Evolutionary conservation across 2,888 invertebrate genomes (phyloP).

Genomic region (Crematogaster levior): DNA sequence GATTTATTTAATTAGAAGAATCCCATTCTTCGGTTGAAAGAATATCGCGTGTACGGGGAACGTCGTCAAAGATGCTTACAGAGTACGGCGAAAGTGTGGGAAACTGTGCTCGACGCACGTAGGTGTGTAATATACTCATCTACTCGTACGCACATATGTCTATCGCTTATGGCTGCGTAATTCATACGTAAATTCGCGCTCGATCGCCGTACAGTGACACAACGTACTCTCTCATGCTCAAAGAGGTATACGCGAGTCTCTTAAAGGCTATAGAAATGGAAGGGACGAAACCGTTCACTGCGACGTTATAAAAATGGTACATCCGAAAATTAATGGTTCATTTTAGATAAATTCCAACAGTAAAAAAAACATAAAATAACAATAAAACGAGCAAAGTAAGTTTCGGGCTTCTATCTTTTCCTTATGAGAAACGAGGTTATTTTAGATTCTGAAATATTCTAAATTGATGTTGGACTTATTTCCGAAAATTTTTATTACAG

Average conservation of each 20-base stretch:
- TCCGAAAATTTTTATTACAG: neutral
- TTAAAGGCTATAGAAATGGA: slow-evolving; percentile 1
- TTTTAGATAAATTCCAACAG: neutral
- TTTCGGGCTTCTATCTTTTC: neutral
- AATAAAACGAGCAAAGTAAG: neutral
- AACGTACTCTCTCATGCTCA: slow-evolving; percentile 47
- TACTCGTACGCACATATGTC: slow-evolving; percentile 21
- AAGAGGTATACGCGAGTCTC: neutral
- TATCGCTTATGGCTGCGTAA: slow-evolving; percentile 62
- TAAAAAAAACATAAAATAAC: neutral
- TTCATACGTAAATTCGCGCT: slow-evolving; percentile 78
- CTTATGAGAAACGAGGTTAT: neutral
- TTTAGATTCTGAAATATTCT: neutral
- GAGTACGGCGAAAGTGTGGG: slow-evolving; percentile 79
- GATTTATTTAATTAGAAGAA: slow-evolving; percentile 24
- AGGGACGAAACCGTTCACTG: neutral
- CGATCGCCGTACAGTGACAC: slow-evolving; percentile 68
- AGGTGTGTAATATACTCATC: slow-evolving; percentile 27
- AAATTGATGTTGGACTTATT: neutral
- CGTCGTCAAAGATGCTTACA: slow-evolving; percentile 56
- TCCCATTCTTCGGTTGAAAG: neutral
- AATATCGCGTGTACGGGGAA: slow-evolving; percentile 23
- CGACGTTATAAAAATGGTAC: neutral
- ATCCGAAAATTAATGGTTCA: neutral
- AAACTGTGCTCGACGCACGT: slow-evolving; percentile 66